A percentile compares a stretch with the other conserved stretches of the same genome.
phyloP scores from a whole-genome alignment of 2,113 vertebrate genomes.

The Protobothrops flavoviridis region DNA sequence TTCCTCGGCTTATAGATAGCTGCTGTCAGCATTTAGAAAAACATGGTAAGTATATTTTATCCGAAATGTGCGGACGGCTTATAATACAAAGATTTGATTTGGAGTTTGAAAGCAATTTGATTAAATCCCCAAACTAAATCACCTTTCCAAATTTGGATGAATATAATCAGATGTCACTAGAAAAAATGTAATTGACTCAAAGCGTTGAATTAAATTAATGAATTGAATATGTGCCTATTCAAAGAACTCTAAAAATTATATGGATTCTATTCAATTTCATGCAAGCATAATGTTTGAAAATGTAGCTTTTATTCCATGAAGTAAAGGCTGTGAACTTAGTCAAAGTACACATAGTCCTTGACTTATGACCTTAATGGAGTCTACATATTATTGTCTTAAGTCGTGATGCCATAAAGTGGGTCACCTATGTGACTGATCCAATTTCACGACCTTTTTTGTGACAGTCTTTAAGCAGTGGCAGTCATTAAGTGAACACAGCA shows the following conservation, averaged over 20 bases:
- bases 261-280: not conserved
- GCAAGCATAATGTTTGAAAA: not conserved
- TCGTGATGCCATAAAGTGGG: not conserved
- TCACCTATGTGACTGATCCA: not conserved
- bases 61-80: not conserved
- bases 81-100: not conserved
- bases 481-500: not conserved
- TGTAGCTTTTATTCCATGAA: not conserved
- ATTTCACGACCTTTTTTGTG: not conserved
- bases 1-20: slow-evolving; percentile 92
- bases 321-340: not conserved
- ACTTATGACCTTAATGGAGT: not conserved
- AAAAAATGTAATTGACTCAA: not conserved
- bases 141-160: not conserved
- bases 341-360: not conserved
- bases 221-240: not conserved
- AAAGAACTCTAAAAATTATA: not conserved
- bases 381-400: not conserved
- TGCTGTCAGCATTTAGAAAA: slow-evolving; percentile 97
- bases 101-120: not conserved
- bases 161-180: not conserved
- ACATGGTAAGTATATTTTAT: slow-evolving; percentile 77
- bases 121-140: not conserved
- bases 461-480: not conserved
- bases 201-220: not conserved